Evolutionary conservation across 2,113 vertebrate genomes (phyloP), one percentile per base, ranked within the genome.

Genomic region (Barnardius zonarius): DNA sequence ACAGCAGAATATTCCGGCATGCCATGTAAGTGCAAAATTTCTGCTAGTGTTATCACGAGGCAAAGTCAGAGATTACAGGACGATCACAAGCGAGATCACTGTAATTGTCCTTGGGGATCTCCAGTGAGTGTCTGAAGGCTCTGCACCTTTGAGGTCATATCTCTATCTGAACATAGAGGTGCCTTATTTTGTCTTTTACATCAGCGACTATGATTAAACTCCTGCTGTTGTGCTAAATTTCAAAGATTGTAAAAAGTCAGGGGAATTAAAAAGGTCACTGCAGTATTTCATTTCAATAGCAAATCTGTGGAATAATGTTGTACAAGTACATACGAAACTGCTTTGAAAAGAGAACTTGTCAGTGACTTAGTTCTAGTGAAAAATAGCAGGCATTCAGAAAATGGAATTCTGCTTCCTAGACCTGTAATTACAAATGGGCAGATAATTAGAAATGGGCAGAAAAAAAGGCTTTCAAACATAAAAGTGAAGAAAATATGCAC

Each of bases 201-300:
- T 93, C 74, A 64, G 83, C 95, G 97, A 97, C 97, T 97, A 97
- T 97, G 97, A 98, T 98, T 98, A 98, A 98, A 98, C 96, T 96
- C 96, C 95, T 94, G 96, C 97, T 98, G 97, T 97, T 98, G 97
- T 97, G 97, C 96, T 97, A 97, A 98, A 98, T 98, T 98, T 98
- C 97, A 97, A 97, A 97, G 97, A 98, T 89, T 98, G 97, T 98
- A 97, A 98, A 98, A 98, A 98, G 97, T 97, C 97, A 93, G 83
- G 97, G 96, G 97, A 97, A 98, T 97, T 97, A 93, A 96, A 98
- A 98, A 98, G 97, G 97, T 98, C 98, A 97, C 79, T 83, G 96
- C 91, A 94, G 82, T 98, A 98, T 98, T 98, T 98, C 96, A 98
- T 97, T 96, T 97, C 97, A 95, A 92, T 83, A 94, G 97, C 95